phyloP scores from a whole-genome alignment of 2,888 invertebrate genomes.

The Callyntrura sp. region DNA sequence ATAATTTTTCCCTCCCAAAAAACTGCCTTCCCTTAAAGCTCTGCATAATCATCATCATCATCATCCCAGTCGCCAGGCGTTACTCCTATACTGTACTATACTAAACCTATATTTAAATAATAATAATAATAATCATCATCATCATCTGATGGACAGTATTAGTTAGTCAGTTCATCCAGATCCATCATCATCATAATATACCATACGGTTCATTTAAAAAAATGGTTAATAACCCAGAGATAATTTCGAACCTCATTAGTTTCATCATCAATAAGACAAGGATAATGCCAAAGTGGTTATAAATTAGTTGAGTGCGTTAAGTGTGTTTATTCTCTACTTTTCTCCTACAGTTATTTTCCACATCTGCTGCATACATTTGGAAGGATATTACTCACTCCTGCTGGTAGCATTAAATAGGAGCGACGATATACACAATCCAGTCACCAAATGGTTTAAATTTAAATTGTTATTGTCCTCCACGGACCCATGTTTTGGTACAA shows the following conservation, averaged over 20 bases:
- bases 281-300: not conserved
- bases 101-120: slow-evolving; percentile 24
- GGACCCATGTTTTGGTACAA: not conserved
- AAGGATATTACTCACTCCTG: not conserved
- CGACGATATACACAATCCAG: no score
- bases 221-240: not conserved
- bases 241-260: slow-evolving; percentile 18
- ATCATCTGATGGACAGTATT: no score
- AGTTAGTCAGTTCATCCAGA: no score
- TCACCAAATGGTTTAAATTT: not conserved
- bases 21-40: slow-evolving; percentile 31
- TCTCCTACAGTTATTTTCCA: slow-evolving; percentile 1
- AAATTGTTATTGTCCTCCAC: slow-evolving; percentile 1
- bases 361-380: not conserved
- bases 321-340: not conserved
- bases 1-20: slow-evolving; percentile 49
- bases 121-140: not conserved
- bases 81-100: not conserved
- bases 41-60: slow-evolving; percentile 32
- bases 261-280: not conserved
- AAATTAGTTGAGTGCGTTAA: slow-evolving; percentile 28
- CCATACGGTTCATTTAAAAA: slow-evolving; percentile 1
- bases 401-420: not conserved
- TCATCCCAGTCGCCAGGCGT: slow-evolving; percentile 3
- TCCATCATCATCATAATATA: not conserved